These are phyloP conservation scores for Isurus oxyrinchus DNA, from an alignment of 2,113 vertebrate species.

Conservation along the genomic window DNA sequence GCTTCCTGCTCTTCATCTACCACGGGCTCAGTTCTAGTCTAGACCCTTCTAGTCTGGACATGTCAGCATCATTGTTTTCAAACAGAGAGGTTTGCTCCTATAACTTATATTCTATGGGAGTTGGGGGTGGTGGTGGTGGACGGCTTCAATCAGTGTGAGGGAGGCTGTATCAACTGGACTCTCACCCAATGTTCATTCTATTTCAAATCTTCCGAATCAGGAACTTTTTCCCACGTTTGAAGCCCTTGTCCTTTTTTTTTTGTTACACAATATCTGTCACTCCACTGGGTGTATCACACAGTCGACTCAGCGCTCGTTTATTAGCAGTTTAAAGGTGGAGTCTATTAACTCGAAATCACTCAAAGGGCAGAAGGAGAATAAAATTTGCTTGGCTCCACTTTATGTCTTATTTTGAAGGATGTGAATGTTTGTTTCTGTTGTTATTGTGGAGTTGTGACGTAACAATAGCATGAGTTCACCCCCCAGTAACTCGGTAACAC, in stretches of 20 bases:
- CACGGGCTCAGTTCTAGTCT: no score
- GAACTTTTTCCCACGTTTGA: neutral
- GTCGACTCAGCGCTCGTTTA: neutral
- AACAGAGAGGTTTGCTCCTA: neutral
- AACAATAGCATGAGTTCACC: no score
- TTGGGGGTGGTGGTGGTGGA: no score
- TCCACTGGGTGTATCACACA: neutral
- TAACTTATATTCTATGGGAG: neutral
- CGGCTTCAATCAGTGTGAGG: neutral
- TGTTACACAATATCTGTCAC: neutral
- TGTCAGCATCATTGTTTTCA: neutral
- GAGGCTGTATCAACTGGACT: neutral
- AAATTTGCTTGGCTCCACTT: neutral
- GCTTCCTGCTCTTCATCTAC: no score
- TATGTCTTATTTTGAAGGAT: neutral
- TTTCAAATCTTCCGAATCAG: neutral
- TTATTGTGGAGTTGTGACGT: no score
- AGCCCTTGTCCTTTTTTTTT: neutral
- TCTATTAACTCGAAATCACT: neutral
- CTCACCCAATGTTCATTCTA: neutral
- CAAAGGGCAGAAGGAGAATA: neutral
- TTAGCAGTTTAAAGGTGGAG: neutral
- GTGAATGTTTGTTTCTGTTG: neutral
- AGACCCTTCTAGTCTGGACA: neutral
- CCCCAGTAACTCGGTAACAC: no score